Percentiles rank a stretch among this genome's conserved stretches.
phyloP scores from a whole-genome alignment of 2,113 vertebrate genomes.

The Colossoma macropomum region DNA sequence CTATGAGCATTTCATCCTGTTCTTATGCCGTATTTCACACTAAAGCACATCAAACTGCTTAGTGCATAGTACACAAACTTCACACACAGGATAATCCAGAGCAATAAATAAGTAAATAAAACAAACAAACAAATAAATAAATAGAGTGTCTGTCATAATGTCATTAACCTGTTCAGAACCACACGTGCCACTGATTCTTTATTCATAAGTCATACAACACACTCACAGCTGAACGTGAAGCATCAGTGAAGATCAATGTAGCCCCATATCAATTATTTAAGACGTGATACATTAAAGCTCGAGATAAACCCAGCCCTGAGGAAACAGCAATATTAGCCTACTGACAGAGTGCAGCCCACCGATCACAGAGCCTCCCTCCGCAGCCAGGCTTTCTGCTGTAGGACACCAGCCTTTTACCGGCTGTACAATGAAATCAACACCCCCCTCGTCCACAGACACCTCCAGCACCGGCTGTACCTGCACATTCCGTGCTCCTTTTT shows the following conservation, averaged over 20 bases:
- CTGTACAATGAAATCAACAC: constrained; percentile 24
- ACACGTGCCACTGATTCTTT: background rate
- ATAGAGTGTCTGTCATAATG: background rate
- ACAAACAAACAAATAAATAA: background rate
- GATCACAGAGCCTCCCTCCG: background rate
- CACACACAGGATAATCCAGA: background rate
- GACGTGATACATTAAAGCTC: background rate
- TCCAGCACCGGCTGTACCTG: constrained; percentile 28
- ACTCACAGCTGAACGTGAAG: background rate
- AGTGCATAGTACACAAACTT: background rate
- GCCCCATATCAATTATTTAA: constrained; percentile 38
- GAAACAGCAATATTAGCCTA: background rate
- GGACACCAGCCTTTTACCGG: constrained; percentile 23
- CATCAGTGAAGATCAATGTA: constrained; percentile 32
- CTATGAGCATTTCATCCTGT: background rate
- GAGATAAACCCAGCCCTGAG: background rate
- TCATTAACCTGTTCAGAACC: background rate
- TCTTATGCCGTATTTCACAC: background rate
- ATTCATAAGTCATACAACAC: background rate
- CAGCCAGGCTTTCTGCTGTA: constrained; percentile 10
- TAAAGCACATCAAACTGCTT: too few relatives aligned
- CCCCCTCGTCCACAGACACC: constrained; percentile 21
- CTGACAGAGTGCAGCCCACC: background rate
- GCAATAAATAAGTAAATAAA: background rate
- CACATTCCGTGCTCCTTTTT: constrained; percentile 8